Evolutionary conservation across 2,888 invertebrate genomes (phyloP).

Genomic region (Sacculina carcini): DNA sequence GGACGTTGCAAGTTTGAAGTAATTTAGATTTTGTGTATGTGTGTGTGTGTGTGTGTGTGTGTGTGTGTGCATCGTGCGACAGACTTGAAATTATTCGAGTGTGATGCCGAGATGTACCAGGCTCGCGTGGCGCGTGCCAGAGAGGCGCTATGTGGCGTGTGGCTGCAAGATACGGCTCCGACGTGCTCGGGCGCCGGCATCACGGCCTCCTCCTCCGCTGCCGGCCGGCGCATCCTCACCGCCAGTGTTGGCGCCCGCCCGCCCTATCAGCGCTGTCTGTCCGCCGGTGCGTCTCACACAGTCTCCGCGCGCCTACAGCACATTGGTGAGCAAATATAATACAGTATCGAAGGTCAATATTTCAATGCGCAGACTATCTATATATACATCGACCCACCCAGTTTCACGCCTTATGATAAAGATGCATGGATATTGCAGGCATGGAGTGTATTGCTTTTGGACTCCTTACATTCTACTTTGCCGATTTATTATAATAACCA

Average conservation of each 20-base stretch:
- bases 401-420: not conserved
- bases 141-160: conserved; percentile 60
- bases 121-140: conserved; percentile 66
- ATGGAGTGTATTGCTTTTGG: not conserved
- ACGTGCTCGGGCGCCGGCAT: too few relatives aligned
- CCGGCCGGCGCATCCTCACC: conserved; percentile 23
- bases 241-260: conserved; percentile 31
- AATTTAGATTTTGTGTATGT: too few relatives aligned
- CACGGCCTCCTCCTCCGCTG: conserved; percentile 31
- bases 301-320: conserved; percentile 18
- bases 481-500: not conserved
- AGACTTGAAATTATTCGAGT: conserved; percentile 71
- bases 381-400: not conserved
- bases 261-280: conserved; percentile 82
- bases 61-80: conserved; percentile 14
- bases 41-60: too few relatives aligned
- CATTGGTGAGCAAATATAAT: too few relatives aligned
- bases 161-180: too few relatives aligned
- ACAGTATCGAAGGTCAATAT: not conserved
- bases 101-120: conserved; percentile 56
- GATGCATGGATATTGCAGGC: not conserved
- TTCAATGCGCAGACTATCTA: too few relatives aligned
- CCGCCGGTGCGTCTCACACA: conserved; percentile 72
- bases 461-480: not conserved
- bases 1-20: too few relatives aligned